Conservation (phyloP, 2,797 vertebrate species). For the Sphaeramia orbicularis region DNA sequence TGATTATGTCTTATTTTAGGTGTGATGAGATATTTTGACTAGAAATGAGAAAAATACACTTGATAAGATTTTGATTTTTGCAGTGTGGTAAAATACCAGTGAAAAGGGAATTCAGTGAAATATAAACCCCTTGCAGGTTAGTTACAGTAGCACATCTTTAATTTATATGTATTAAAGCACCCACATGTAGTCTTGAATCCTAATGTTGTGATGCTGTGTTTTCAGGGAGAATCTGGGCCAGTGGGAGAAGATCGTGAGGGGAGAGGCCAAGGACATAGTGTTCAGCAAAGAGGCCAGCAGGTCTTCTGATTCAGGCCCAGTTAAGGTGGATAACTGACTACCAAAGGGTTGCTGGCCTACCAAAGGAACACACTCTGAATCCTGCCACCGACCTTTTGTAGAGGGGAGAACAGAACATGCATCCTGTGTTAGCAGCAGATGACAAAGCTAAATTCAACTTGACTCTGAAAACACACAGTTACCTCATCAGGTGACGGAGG, state of each 20-base stretch:
- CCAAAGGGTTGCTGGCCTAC: constrained; percentile 52
- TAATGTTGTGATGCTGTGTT: constrained; percentile 41
- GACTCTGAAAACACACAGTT: constrained; percentile 84
- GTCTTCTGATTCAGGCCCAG: constrained; percentile 84
- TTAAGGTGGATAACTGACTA: constrained; percentile 92
- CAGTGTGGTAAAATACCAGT: too few relatives aligned
- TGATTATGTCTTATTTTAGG: too few relatives aligned
- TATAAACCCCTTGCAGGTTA: too few relatives aligned
- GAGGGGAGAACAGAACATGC: constrained; percentile 52
- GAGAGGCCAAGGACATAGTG: constrained; percentile 85
- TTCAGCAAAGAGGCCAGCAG: constrained; percentile 55
- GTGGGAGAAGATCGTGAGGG: constrained; percentile 94
- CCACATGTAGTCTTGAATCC: not conserved
- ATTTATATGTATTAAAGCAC: not conserved
- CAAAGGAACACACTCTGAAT: constrained; percentile 68
- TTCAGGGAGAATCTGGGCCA: constrained; percentile 94
- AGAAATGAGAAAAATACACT: too few relatives aligned
- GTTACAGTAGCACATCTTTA: not conserved
- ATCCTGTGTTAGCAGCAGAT: constrained; percentile 66
- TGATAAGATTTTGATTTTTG: too few relatives aligned
- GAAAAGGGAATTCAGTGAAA: too few relatives aligned
- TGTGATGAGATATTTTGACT: too few relatives aligned
- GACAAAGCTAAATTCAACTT: constrained; percentile 76
- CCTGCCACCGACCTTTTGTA: constrained; percentile 63
- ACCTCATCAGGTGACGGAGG: constrained; percentile 87